phyloP scores from a whole-genome alignment of 1,140 invertebrate species.

The Rhopalosiphum padi region DNA sequence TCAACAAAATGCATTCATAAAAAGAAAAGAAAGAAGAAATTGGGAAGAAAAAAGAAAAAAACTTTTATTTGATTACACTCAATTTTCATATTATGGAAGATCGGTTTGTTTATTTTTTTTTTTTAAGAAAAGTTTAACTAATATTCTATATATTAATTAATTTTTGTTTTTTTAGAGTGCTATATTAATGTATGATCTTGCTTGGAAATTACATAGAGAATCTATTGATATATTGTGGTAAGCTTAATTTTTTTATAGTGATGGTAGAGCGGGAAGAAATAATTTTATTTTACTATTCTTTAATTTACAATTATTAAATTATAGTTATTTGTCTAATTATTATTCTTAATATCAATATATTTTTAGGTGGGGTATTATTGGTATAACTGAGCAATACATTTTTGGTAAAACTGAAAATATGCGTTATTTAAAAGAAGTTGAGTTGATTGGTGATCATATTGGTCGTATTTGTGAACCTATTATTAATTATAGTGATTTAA shows the following conservation, averaged over 20 bases:
- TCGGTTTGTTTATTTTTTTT: constrained; percentile 69
- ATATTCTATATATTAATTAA: constrained; percentile 75
- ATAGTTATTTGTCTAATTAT: not conserved
- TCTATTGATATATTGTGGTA: constrained; percentile 83
- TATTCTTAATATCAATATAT: not conserved
- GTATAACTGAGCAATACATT: constrained; percentile 80
- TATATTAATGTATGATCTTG: constrained; percentile 80
- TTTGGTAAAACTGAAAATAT: constrained; percentile 75
- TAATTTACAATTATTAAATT: not conserved
- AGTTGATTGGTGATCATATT: constrained; percentile 79
- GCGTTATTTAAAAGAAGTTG: constrained; percentile 76
- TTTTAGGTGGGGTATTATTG: constrained; percentile 77
- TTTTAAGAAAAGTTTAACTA: not conserved
- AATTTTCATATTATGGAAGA: constrained; percentile 86
- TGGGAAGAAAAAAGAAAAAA: constrained; percentile 86
- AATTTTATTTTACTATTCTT: constrained; percentile 57
- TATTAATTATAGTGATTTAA: constrained; percentile 10
- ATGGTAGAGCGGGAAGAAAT: not conserved
- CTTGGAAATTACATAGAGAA: constrained; percentile 88
- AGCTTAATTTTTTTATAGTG: not conserved
- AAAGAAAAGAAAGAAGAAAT: constrained; percentile 72
- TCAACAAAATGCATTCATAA: constrained; percentile 76
- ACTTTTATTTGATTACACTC: constrained; percentile 89
- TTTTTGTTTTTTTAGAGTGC: constrained; percentile 68
- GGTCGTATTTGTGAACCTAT: constrained; percentile 68